phyloP scores from a whole-genome alignment of 2,113 vertebrate genomes.

The Sylvietta virens region DNA sequence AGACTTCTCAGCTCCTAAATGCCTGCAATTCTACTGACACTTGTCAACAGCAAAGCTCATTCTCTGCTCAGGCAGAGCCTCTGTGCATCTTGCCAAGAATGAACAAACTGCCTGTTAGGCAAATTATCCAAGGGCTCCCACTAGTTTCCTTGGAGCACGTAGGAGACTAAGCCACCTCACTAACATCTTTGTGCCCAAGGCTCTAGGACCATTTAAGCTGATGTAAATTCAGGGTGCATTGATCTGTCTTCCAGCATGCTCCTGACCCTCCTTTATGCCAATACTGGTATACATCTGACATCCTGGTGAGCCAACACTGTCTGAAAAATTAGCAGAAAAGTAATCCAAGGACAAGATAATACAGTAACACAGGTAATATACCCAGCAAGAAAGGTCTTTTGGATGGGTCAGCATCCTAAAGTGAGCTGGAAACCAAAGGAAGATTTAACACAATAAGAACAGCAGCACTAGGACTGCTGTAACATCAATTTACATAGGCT shows the following conservation, averaged over 20 bases:
- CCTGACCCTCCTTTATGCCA: not conserved
- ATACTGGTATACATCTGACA: not conserved
- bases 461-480: not conserved
- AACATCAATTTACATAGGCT: not conserved
- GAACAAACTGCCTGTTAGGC: not conserved
- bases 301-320: not conserved
- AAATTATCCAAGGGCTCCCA: not conserved
- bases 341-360: not conserved
- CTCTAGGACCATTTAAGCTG: not conserved
- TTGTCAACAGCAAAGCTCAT: not conserved
- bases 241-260: not conserved
- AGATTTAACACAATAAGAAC: not conserved
- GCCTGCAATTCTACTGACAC: not conserved
- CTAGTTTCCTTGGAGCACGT: accelerated
- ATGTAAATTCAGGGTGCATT: not conserved
- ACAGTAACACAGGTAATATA: not conserved
- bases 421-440: not conserved
- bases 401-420: not conserved
- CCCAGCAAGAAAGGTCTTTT: not conserved
- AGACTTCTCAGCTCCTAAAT: not conserved
- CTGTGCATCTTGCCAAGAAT: not conserved
- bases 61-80: not conserved
- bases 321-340: not conserved
- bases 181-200: not conserved
- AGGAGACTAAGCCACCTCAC: not conserved